phyloP scores from a whole-genome alignment of 2,888 invertebrate species.

The Agrochola litura region DNA sequence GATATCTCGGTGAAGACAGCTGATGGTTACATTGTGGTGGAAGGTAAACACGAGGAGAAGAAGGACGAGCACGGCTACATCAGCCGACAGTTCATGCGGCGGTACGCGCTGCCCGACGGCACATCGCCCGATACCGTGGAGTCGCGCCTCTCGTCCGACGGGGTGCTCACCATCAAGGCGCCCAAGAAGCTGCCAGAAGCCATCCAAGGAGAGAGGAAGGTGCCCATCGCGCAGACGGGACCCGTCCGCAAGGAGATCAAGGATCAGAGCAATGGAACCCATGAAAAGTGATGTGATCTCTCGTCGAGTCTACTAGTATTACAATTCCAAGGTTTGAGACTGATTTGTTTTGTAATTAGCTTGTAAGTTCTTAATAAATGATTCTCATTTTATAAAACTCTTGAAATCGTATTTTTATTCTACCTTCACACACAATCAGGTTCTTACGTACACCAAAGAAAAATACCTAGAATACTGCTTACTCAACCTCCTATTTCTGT shows the following conservation, averaged over 20 bases:
- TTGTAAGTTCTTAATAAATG: slow-evolving; percentile 48
- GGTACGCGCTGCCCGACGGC: slow-evolving; percentile 93
- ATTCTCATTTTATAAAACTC: slow-evolving; percentile 7
- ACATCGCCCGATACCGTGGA: slow-evolving; percentile 92
- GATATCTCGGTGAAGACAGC: slow-evolving; percentile 94
- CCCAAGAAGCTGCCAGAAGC: slow-evolving; percentile 81
- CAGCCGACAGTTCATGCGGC: slow-evolving; percentile 93
- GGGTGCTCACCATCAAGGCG: slow-evolving; percentile 92
- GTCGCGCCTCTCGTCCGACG: slow-evolving; percentile 93
- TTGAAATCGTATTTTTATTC: neutral
- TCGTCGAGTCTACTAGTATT: slow-evolving; percentile 10
- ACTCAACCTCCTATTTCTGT: neutral
- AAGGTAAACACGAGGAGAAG: slow-evolving; percentile 94
- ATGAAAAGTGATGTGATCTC: slow-evolving; percentile 37
- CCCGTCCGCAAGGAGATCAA: slow-evolving; percentile 79
- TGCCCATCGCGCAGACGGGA: slow-evolving; percentile 79
- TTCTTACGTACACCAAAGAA: neutral
- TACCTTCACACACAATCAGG: neutral
- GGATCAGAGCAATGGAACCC: slow-evolving; percentile 62
- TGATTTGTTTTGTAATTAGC: slow-evolving; percentile 64
- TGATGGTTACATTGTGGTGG: slow-evolving; percentile 92
- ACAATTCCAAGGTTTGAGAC: slow-evolving; percentile 70
- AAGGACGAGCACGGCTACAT: slow-evolving; percentile 93
- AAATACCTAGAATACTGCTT: too few species aligned
- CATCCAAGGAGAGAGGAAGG: slow-evolving; percentile 72